A percentile compares a stretch with the other conserved stretches of the same genome.
phyloP scores from a whole-genome alignment of 2,888 invertebrate genomes.

The Anthrax anthrax region DNA sequence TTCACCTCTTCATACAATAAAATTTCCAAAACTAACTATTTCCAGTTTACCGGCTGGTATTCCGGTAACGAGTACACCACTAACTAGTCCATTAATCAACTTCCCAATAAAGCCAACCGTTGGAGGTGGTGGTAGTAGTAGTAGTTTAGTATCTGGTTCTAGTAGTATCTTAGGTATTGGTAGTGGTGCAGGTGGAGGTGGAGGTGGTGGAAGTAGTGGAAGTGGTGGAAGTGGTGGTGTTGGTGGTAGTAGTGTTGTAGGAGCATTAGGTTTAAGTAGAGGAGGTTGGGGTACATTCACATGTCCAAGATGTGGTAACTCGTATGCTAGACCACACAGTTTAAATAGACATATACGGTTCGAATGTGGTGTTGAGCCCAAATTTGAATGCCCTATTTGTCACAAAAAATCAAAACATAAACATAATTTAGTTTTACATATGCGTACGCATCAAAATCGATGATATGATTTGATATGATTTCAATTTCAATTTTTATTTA shows the following conservation, averaged over 20 bases:
- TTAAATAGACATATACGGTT: conserved; percentile 43
- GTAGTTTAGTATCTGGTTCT: conserved; percentile 7
- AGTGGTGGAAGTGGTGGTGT: conserved; percentile 10
- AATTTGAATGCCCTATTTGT: conserved; percentile 46
- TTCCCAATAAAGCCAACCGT: conserved; percentile 8
- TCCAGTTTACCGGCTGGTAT: conserved; percentile 7
- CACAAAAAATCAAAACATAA: conserved; percentile 42
- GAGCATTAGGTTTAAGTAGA: background rate
- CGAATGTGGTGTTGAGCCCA: conserved; percentile 46
- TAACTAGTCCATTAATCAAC: conserved; percentile 11
- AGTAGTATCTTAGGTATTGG: conserved; percentile 2
- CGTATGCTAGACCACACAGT: conserved; percentile 41
- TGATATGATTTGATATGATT: conserved; percentile 21
- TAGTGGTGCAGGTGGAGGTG: conserved; percentile 11
- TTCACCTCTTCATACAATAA: conserved; percentile 8
- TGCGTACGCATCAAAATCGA: conserved; percentile 37
- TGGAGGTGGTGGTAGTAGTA: conserved; percentile 12
- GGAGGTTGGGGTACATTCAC: conserved; percentile 30
- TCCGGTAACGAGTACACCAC: conserved; percentile 8
- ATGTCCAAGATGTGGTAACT: conserved; percentile 43
- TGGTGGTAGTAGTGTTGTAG: background rate
- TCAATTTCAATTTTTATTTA: too few relatives aligned
- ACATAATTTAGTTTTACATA: conserved; percentile 35
- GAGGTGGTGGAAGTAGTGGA: conserved; percentile 13
- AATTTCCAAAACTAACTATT: conserved; percentile 7